Evolutionary conservation across 1,140 invertebrate genomes (phyloP).

Genomic region (Tribolium madens): DNA sequence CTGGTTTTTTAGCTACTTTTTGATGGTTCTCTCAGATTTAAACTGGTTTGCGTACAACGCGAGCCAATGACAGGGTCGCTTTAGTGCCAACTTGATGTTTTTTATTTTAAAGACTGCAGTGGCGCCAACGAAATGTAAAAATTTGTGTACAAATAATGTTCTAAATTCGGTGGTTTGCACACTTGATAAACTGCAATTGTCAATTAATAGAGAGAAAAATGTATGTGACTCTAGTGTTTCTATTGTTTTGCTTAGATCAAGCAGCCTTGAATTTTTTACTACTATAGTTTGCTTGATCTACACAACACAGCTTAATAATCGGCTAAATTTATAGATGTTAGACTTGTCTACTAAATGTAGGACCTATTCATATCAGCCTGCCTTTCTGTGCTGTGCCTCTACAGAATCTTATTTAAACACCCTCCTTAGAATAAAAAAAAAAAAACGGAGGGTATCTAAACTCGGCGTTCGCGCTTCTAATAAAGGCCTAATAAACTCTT

Average conservation of each 20-base stretch:
- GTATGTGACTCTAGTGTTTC: conserved; percentile 18
- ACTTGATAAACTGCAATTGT: conserved; percentile 41
- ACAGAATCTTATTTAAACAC: conserved; percentile 31
- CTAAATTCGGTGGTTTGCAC: conserved; percentile 1
- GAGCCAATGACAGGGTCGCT: too few relatives aligned
- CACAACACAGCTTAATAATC: conserved; percentile 14
- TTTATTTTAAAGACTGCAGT: background rate
- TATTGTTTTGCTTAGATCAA: conserved; percentile 28
- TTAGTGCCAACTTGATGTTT: background rate
- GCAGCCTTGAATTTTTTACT: conserved; percentile 39
- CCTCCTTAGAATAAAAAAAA: conserved; percentile 35
- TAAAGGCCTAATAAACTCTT: background rate
- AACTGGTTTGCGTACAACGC: too few relatives aligned
- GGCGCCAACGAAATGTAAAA: background rate
- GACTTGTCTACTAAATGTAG: conserved; percentile 43
- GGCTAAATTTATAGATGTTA: conserved; percentile 1
- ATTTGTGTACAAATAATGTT: background rate
- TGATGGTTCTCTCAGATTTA: too few relatives aligned
- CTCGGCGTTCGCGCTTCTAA: background rate
- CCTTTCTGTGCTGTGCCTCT: conserved; percentile 58
- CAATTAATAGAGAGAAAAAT: conserved; percentile 41
- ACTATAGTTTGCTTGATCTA: conserved; percentile 12
- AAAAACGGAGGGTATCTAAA: background rate
- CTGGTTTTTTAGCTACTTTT: background rate
- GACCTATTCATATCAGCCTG: conserved; percentile 57